Base-by-base conservation (phyloP, 2,888 invertebrate species). In the Agrotis exclamationis region DNA sequence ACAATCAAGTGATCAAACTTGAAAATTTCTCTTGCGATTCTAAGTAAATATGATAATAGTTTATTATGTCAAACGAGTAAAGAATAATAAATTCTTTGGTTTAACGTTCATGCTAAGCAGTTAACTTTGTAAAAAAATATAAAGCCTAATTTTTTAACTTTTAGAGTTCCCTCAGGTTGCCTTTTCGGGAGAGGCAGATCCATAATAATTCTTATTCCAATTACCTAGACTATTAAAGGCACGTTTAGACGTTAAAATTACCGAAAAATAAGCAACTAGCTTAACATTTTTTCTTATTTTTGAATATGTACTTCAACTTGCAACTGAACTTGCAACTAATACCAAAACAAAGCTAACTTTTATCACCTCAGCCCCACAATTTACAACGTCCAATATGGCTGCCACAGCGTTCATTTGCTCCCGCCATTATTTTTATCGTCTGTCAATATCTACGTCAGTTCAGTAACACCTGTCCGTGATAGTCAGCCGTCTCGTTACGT, bases 341-440 rank as follows among this genome's bases (percentile, higher is more conserved):
- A 39, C 18, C 6, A 2, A 39, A 68, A 74, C n/a, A 53, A 18
- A n/a, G 11, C 5, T 11, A 28, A 60, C 33, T 48, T 50, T 48
- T 57, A 62, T 76, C 28, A 20, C 54, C 14, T 1, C 33, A 53
- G 60, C 65, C 48, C 54, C 39, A 67, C 51, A 70, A 59, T 70
- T 76, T 74, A 74, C 59, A 74, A 56, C 57, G 50, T 58, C 16
- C 75, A 74, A 77, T 56, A 79, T 78, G 79, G 45, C 63, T 1
- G 70, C 45, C 33, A 16, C 44, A 20, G 20, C 64, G 51, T 70
- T 58, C 79, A 65, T 79, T 77, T 64, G 50, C 54, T 54, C 67
- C 33, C 57, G 66, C 66, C 74, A 81, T 80, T 80, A 80, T 81
- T 81, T 77, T 81, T 77, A 79, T 76, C 81, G 69, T n/a, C 39